Evolutionary conservation across 1,140 invertebrate genomes (phyloP).

Genomic region (Apis florea): DNA sequence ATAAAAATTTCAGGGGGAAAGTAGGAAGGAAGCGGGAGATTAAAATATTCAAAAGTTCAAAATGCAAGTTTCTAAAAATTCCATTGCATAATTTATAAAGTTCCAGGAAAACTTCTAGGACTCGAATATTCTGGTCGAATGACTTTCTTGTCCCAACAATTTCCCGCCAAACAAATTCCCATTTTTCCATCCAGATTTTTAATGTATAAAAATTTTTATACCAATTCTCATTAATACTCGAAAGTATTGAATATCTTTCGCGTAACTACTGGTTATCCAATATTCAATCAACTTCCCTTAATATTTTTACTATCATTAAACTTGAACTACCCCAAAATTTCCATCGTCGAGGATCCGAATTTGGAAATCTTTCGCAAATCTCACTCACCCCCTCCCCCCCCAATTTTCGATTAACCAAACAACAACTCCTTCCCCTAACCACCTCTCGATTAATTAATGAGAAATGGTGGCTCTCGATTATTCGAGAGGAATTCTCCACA

Average conservation of each 20-base stretch:
- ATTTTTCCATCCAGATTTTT: not conserved
- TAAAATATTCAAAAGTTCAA: slow-evolving; percentile 25
- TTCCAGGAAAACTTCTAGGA: not conserved
- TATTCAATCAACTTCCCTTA: too few species aligned
- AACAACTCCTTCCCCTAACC: too few species aligned
- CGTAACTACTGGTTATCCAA: too few species aligned
- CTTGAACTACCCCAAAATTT: not conserved
- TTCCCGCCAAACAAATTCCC: not conserved
- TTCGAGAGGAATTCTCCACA: slow-evolving; percentile 23
- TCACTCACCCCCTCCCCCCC: not conserved
- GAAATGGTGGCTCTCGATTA: slow-evolving; percentile 36
- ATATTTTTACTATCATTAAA: too few species aligned
- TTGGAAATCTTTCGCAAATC: too few species aligned
- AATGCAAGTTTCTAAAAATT: slow-evolving; percentile 16
- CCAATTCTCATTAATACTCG: too few species aligned
- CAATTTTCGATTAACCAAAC: too few species aligned
- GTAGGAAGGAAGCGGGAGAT: not conserved
- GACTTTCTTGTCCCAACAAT: not conserved
- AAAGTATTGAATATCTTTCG: too few species aligned
- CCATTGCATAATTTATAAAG: not conserved
- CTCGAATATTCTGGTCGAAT: not conserved
- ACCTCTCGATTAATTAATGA: slow-evolving; percentile 27
- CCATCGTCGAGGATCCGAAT: not conserved
- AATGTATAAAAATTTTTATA: too few species aligned
- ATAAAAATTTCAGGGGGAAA: slow-evolving; percentile 1